Conservation (phyloP, 2,888 invertebrate species). For the Criorhina ranunculi region DNA sequence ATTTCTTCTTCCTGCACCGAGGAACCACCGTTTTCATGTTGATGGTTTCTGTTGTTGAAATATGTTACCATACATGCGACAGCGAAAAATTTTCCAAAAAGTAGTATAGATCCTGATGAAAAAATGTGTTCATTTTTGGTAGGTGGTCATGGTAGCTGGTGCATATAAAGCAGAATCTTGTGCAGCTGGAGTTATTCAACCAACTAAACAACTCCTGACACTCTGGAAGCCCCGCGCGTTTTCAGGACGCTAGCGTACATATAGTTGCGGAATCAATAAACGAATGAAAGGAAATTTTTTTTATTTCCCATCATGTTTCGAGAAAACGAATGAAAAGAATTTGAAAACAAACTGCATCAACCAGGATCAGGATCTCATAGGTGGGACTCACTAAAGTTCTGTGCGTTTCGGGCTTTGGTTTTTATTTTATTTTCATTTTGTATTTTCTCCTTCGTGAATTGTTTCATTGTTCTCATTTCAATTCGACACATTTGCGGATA, state of each 20-base stretch:
- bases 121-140: conserved; percentile 18
- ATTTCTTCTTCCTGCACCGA: conserved; percentile 27
- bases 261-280: conserved; percentile 48
- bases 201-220: conserved; percentile 57
- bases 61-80: conserved; percentile 6
- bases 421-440: conserved; percentile 7
- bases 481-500: conserved; percentile 63
- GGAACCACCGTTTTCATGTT: conserved; percentile 9
- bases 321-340: conserved; percentile 46
- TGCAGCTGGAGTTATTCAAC: conserved; percentile 56
- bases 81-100: conserved; percentile 2
- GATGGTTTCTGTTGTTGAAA: conserved; percentile 13
- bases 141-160: conserved; percentile 1
- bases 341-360: conserved; percentile 44
- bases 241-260: too few species aligned
- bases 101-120: not conserved
- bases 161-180: conserved; percentile 45
- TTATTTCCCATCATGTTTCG: conserved; percentile 36
- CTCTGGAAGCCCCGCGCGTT: conserved; percentile 39
- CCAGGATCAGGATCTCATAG: conserved; percentile 53
- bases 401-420: conserved; percentile 21
- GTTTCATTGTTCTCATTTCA: conserved; percentile 63
- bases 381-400: conserved; percentile 22
- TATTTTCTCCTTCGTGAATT: conserved; percentile 27
- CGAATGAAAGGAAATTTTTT: conserved; percentile 38